A percentile compares a stretch with the other conserved stretches of the same genome.
Evolutionary conservation across 2,113 vertebrate genomes (phyloP).

Genomic region (Callorhinus ursinus): DNA sequence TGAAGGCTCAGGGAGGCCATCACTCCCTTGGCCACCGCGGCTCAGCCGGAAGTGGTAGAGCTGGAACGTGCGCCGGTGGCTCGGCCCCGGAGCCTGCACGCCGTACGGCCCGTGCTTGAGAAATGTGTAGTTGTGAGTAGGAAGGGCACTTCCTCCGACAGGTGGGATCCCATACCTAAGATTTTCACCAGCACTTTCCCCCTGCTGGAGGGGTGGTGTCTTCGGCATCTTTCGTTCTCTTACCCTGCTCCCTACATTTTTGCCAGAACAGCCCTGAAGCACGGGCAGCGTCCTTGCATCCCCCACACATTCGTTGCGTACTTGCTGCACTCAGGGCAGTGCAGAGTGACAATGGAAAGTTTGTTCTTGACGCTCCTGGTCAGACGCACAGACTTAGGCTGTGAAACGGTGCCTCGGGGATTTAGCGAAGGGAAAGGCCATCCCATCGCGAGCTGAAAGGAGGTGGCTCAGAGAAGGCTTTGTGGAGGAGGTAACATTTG

Average conservation of each 20-base stretch:
- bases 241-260: background rate
- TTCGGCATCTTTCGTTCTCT: background rate
- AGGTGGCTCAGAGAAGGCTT: background rate
- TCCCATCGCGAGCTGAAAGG: background rate
- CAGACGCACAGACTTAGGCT: background rate
- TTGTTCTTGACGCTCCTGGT: background rate
- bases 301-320: background rate
- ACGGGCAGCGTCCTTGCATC: background rate
- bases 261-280: background rate
- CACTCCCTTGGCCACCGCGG: background rate
- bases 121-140: background rate
- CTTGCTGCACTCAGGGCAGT: background rate
- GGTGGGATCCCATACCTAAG: background rate
- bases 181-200: background rate
- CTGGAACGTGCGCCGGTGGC: background rate
- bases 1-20: background rate
- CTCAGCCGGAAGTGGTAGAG: background rate
- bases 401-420: background rate
- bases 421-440: background rate
- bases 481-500: background rate
- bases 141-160: background rate
- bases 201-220: background rate
- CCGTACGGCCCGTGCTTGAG: rapidly evolving
- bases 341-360: background rate
- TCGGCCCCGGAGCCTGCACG: background rate